These are phyloP conservation scores for Xerus rutilus DNA, from an alignment of 2,797 vertebrate genomes.

Conservation along the genomic window DNA sequence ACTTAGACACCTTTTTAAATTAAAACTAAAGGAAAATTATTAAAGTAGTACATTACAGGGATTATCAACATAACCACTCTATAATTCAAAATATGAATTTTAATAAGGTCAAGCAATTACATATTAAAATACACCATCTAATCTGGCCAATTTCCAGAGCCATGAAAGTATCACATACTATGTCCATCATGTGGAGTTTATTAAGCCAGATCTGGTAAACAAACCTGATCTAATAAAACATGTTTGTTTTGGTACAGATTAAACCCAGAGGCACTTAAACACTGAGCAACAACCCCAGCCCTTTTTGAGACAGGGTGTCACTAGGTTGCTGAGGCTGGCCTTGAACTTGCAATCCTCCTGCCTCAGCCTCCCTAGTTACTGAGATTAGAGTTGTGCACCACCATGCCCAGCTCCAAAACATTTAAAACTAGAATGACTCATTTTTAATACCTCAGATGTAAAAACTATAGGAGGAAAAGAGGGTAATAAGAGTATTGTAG, in stretches of 20 bases:
- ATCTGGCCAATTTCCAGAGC: background rate
- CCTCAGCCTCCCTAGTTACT: too few species aligned
- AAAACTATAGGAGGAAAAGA: background rate
- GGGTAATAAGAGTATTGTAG: background rate
- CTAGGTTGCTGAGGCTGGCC: too few species aligned
- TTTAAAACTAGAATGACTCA: background rate
- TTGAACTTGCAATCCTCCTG: too few species aligned
- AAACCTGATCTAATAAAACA: background rate
- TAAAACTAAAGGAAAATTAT: background rate
- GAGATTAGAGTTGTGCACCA: too few species aligned
- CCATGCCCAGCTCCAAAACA: background rate
- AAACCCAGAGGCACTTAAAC: too few species aligned
- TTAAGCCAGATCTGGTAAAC: background rate
- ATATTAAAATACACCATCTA: background rate
- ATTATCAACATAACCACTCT: background rate
- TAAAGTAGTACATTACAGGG: background rate
- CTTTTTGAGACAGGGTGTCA: too few species aligned
- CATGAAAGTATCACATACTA: rapidly evolving
- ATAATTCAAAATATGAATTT: background rate
- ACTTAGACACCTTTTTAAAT: background rate
- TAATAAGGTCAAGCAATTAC: background rate
- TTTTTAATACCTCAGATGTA: background rate
- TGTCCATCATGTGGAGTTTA: background rate
- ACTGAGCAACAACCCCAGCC: too few species aligned
- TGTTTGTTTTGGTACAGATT: too few species aligned